Conservation (phyloP, 2,888 invertebrate species). For the Ptycholaimellus sp. region DNA sequence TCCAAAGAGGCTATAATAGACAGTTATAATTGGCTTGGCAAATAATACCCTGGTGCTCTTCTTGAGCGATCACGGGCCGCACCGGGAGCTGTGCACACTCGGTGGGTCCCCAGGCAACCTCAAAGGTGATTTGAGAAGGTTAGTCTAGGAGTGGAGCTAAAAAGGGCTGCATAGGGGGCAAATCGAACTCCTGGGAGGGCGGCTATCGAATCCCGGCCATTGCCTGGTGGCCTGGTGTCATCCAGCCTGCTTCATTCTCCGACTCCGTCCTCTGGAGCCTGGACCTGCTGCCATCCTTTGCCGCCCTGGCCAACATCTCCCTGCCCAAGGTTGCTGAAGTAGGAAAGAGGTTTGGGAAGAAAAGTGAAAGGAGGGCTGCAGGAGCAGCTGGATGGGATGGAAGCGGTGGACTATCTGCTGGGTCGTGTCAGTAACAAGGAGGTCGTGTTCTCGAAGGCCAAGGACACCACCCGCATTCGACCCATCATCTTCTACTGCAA, state of each 20-base stretch:
- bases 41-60: slow-evolving; percentile 30
- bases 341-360: too few relatives aligned
- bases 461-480: slow-evolving; percentile 12
- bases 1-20: too few relatives aligned
- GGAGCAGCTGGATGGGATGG: not conserved
- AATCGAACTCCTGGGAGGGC: slow-evolving; percentile 36
- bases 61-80: slow-evolving; percentile 34
- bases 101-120: slow-evolving; percentile 26
- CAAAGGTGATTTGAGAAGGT: slow-evolving; percentile 16
- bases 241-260: too few relatives aligned
- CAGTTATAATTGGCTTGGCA: too few relatives aligned
- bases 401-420: not conserved
- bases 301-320: not conserved
- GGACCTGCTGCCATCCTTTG: slow-evolving; percentile 21
- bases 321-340: not conserved
- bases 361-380: too few relatives aligned
- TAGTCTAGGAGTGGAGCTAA: too few relatives aligned
- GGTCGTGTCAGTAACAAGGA: too few relatives aligned
- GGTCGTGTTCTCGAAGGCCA: not conserved
- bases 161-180: too few relatives aligned
- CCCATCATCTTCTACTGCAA: slow-evolving; percentile 35
- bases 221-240: slow-evolving; percentile 36
- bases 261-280: slow-evolving; percentile 19
- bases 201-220: slow-evolving; percentile 35
- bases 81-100: slow-evolving; percentile 26